Percentiles rank a stretch among this genome's conserved stretches.
phyloP scores from a whole-genome alignment of 2,113 vertebrate species.

The Melanerpes aurifrons region DNA sequence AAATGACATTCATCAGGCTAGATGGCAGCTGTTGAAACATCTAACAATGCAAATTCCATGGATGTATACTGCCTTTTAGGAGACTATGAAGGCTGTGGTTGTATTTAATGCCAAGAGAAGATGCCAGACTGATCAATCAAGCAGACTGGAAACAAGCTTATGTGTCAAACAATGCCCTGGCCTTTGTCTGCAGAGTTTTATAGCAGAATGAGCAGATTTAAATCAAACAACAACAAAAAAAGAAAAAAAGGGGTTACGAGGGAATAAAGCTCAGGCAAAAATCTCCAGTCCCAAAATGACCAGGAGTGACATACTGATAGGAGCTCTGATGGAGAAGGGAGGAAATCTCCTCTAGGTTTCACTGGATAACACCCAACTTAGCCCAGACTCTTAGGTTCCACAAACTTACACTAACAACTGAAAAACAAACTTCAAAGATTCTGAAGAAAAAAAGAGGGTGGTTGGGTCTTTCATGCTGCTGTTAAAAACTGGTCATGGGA shows the following conservation, averaged over 20 bases:
- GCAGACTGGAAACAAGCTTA: conserved; percentile 54
- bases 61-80: background rate
- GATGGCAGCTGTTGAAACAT: background rate
- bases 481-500: background rate
- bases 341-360: background rate
- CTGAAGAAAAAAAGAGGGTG: background rate
- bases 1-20: background rate
- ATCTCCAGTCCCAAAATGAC: background rate
- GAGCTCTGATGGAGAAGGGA: background rate
- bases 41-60: background rate
- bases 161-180: background rate
- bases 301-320: background rate
- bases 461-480: background rate
- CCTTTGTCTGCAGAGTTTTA: conserved; percentile 42
- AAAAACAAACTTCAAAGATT: background rate
- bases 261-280: conserved; percentile 23
- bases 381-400: background rate
- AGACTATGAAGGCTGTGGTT: background rate
- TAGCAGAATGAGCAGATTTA: conserved; percentile 51
- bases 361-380: background rate
- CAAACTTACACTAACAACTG: background rate
- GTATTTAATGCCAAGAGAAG: conserved; percentile 11
- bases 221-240: conserved; percentile 19
- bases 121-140: conserved; percentile 57
- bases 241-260: background rate